These are phyloP conservation scores for Mythimna ferrago DNA, from an alignment of 2,888 invertebrate genomes.

Conservation along the genomic window DNA sequence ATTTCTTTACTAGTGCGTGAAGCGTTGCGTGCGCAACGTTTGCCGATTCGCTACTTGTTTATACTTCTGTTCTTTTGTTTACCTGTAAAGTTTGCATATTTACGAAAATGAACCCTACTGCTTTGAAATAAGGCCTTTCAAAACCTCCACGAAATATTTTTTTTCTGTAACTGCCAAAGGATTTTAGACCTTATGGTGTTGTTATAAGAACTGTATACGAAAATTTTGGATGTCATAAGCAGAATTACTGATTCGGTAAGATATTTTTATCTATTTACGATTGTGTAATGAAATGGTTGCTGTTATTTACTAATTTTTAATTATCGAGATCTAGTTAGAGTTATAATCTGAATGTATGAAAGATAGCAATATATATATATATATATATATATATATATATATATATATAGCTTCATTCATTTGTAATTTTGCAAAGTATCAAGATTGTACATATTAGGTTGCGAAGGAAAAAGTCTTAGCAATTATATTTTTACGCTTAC, in stretches of 20 bases:
- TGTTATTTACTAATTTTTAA: slow-evolving; percentile 4
- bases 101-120: slow-evolving; percentile 36
- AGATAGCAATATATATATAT: slow-evolving; percentile 4
- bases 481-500: slow-evolving; percentile 44
- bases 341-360: neutral
- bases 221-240: slow-evolving; percentile 9
- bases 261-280: slow-evolving; percentile 15
- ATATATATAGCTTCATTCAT: neutral
- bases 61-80: slow-evolving; percentile 56
- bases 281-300: slow-evolving; percentile 18
- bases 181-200: neutral
- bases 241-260: slow-evolving; percentile 36
- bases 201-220: neutral
- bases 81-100: slow-evolving; percentile 5
- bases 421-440: neutral
- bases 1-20: slow-evolving; percentile 79
- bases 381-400: no score
- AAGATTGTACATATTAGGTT: slow-evolving; percentile 4
- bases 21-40: slow-evolving; percentile 75
- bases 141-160: neutral
- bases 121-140: neutral
- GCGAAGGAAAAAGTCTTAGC: slow-evolving; percentile 9
- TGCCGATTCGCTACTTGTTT: slow-evolving; percentile 66
- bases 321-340: slow-evolving; percentile 7
- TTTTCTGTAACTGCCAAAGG: neutral